Evolutionary conservation across 2,797 vertebrate genomes (phyloP).

Genomic region (Onychomys arenicola): DNA sequence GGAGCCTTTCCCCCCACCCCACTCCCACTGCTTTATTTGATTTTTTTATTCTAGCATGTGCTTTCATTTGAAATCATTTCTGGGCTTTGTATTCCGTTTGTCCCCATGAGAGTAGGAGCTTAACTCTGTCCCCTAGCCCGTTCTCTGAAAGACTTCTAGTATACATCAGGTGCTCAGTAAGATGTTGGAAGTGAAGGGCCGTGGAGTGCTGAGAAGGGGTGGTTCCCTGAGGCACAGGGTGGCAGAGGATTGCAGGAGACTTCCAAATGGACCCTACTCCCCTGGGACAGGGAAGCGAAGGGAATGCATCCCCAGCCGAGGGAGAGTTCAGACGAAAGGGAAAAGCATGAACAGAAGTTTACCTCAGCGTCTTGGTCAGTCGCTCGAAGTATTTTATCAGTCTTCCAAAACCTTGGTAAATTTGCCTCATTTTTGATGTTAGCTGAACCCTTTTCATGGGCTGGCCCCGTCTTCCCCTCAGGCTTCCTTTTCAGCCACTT

Average conservation of each 20-base stretch:
- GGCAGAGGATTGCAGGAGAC: not conserved
- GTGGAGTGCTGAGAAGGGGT: not conserved
- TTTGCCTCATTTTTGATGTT: not conserved
- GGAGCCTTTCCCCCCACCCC: too few relatives aligned
- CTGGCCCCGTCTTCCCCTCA: not conserved
- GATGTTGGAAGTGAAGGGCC: not conserved
- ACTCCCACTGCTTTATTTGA: too few relatives aligned
- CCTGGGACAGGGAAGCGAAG: not conserved
- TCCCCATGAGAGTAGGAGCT: not conserved
- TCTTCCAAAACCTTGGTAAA: not conserved
- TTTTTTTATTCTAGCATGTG: too few relatives aligned
- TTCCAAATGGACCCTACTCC: accelerated
- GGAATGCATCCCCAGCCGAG: not conserved
- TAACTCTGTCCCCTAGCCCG: not conserved
- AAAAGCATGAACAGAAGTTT: not conserved
- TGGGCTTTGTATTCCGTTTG: not conserved
- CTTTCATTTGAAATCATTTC: not conserved
- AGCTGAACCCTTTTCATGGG: not conserved
- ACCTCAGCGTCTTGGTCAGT: not conserved
- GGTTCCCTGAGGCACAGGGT: not conserved
- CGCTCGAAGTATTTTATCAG: not conserved
- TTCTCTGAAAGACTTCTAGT: not conserved
- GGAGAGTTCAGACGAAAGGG: not conserved
- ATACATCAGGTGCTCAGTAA: not conserved
- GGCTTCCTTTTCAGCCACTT: not conserved